Percentiles rank a stretch among this genome's conserved stretches.
phyloP scores from a whole-genome alignment of 2,797 vertebrate genomes.

The Perodicticus potto region DNA sequence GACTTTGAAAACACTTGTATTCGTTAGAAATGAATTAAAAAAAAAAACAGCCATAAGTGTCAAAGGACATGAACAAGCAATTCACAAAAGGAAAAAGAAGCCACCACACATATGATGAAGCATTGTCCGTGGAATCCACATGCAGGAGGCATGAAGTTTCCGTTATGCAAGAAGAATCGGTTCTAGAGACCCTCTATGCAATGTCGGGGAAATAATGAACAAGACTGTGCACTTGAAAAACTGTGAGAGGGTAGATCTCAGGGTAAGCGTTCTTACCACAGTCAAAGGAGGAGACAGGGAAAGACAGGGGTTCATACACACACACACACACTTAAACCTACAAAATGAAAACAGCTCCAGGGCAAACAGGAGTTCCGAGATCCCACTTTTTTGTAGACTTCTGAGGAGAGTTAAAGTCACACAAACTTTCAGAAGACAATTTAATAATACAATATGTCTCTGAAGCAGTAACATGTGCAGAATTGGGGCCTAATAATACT shows the following conservation, averaged over 20 bases:
- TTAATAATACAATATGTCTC: neutral
- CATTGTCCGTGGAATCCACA: neutral
- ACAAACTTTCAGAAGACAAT: neutral
- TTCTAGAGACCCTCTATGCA: neutral
- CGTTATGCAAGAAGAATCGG: neutral
- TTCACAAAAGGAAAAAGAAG: neutral
- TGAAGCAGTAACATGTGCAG: neutral
- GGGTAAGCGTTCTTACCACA: neutral
- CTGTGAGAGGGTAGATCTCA: neutral
- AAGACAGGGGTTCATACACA: neutral
- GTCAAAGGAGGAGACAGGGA: neutral
- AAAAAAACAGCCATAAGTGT: neutral
- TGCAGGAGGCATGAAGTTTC: neutral
- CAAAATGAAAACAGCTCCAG: neutral
- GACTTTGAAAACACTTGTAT: neutral
- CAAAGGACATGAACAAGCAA: constrained; percentile 10
- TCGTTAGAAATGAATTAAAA: neutral
- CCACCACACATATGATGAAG: neutral
- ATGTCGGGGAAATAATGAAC: neutral
- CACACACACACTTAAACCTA: neutral
- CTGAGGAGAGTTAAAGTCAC: neutral
- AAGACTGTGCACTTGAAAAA: neutral
- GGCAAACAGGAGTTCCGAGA: neutral
- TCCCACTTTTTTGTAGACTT: neutral
- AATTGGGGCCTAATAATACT: neutral